Evolutionary conservation across 2,888 invertebrate genomes (phyloP), one percentile per base, ranked within the genome.

Genomic region (Sclerodermus sp.): DNA sequence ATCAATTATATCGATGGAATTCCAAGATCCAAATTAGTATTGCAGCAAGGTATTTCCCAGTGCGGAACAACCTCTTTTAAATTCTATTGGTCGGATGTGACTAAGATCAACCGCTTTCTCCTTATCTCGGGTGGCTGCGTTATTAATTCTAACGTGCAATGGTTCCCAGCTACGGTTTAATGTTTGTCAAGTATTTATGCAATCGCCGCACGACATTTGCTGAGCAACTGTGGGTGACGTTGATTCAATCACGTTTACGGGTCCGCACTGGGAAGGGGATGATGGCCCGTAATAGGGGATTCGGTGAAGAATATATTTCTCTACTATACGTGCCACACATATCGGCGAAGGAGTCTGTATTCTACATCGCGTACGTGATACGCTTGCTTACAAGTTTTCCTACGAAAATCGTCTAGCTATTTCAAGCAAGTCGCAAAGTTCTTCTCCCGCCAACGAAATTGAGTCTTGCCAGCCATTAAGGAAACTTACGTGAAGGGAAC

Each of bases 251-350:
- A 60, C 55, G 57, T 66, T 66, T 54, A 56, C 58, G 53, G 45
- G 41, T 13, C 10, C 13, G n/a, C 13, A 32, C 30, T 31, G 46
- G 14, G 41, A 31, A 46, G 42, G 51, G 57, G 55, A 62, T 58
- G 57, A 57, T 60, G 58, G 55, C 39, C 51, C 49, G 51, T 57
- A 62, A 62, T 58, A 48, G 62, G 58, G 23, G 49, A 57, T 60
- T 62, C 51, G 50, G 49, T 52, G 60, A 62, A 63, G 64, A 57
- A 64, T 62, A 60, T 65, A 69, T 67, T 70, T 65, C 54, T 54
- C 60, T 57, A 55, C 57, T 59, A 51, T 70, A 70, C 65, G 65
- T 70, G 67, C 63, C 54, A 40, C 59, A 69, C 66, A 66, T 70
- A 57, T 51, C 43, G 50, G 56, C 38, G 48, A 52, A 32, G 23